Base-by-base conservation (phyloP, 1,140 invertebrate species). In the Orchesella cincta region DNA sequence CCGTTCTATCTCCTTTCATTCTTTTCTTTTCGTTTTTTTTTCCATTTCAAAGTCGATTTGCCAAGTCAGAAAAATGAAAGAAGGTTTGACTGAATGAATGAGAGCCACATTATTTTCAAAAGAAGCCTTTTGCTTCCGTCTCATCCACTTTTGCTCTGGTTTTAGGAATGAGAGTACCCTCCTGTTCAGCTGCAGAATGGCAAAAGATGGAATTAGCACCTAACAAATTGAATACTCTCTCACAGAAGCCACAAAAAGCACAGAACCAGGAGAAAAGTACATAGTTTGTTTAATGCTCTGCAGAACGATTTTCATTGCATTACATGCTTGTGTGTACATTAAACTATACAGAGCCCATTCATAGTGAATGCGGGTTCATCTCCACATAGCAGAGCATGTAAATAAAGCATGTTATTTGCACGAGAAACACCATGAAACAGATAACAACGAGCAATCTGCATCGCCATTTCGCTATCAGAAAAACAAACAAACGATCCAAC, bases 21-120 rank as follows among this genome's bases (percentile, higher is more conserved):
- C 29, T 67, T 29, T 31, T 33, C 62, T 31, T 33, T 23, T 31
- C 26, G 12, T 57, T 26, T 57, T 23, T 57, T 23, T 57, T 57
- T 23, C n/a, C n/a, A 14, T 57, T 57, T 67, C 26, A 23, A 67
- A 67, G 62, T 67, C 62, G 62, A 67, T 67, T 67, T 67, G 62
- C 62, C 62, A 67, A 67, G 62, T 67, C 62, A 67, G 62, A 67
- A 67, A 57, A 67, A 67, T 67, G 62, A 67, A 67, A 67, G 62
- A 23, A 67, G 62, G 62, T 31, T 67, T 67, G 62, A 67, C 62
- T 67, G 62, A 67, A 67, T 67, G 62, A 67, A 67, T 67, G 62
- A 67, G 31, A 16, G 31, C 8, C 29, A 31, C 62, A 67, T 67
- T 67, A 67, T 1, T 67, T 8, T 16, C 31, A 26, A 67, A 33